Conservation (phyloP, 1,140 invertebrate species). For the Drosophila santomea region DNA sequence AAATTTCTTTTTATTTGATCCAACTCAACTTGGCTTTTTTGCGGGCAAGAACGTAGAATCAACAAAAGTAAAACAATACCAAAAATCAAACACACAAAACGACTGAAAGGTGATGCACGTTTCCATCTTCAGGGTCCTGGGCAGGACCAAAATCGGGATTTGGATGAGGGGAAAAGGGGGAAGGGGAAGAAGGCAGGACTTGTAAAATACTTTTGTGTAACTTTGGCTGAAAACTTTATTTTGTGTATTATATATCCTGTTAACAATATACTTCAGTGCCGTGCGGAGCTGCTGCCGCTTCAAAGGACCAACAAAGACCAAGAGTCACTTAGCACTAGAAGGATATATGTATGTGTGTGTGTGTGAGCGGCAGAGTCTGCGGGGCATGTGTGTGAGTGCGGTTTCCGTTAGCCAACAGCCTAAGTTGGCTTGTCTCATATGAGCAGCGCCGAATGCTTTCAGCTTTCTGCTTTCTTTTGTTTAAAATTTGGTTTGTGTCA, state of each 20-base stretch:
- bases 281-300: slow-evolving; percentile 52
- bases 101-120: slow-evolving; percentile 73
- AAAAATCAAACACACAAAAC: slow-evolving; percentile 79
- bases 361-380: slow-evolving; percentile 60
- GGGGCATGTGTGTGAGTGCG: slow-evolving; percentile 61
- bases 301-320: slow-evolving; percentile 78
- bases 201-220: slow-evolving; percentile 83
- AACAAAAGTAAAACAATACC: slow-evolving; percentile 83
- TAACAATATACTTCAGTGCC: slow-evolving; percentile 82
- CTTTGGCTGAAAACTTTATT: slow-evolving; percentile 83
- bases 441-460: slow-evolving; percentile 62
- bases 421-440: slow-evolving; percentile 70
- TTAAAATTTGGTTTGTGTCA: slow-evolving; percentile 83
- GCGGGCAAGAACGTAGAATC: slow-evolving; percentile 45
- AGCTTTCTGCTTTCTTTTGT: slow-evolving; percentile 76
- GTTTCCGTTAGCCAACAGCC: slow-evolving; percentile 82
- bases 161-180: background rate
- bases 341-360: slow-evolving; percentile 51
- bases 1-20: slow-evolving; percentile 63
- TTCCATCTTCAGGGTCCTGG: slow-evolving; percentile 16
- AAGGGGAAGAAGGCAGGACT: slow-evolving; percentile 45
- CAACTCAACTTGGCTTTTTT: slow-evolving; percentile 30
- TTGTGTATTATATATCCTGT: slow-evolving; percentile 83
- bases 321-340: slow-evolving; percentile 76
- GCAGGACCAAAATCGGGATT: slow-evolving; percentile 13